phyloP scores from a whole-genome alignment of 2,888 invertebrate species.

The Metacarcinus magister region DNA sequence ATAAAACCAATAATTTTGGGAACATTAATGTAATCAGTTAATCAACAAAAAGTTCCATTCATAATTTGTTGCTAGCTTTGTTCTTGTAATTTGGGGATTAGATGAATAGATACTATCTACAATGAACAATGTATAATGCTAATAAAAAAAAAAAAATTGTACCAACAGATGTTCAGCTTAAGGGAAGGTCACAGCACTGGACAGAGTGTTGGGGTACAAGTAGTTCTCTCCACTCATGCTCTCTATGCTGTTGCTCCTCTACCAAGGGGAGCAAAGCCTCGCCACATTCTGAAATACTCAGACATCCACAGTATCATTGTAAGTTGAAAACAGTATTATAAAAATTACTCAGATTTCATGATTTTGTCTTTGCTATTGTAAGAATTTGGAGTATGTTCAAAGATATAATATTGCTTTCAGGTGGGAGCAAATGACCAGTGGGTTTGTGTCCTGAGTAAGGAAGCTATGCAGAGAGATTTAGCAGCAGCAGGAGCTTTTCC shows the following conservation, averaged over 20 bases:
- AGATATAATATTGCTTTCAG: constrained; percentile 52
- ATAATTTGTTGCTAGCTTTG: no score
- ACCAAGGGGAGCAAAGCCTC: constrained; percentile 66
- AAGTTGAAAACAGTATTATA: constrained; percentile 31
- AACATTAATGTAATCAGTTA: no score
- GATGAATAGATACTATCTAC: no score
- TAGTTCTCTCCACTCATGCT: constrained; percentile 71
- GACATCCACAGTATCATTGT: constrained; percentile 74
- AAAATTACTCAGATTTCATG: background rate
- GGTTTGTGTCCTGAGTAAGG: constrained; percentile 72
- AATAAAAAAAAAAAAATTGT: background rate
- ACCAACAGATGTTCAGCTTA: constrained; percentile 64
- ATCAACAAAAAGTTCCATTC: no score
- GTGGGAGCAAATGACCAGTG: constrained; percentile 75
- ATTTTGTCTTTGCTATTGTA: background rate
- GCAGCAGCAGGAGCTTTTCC: constrained; percentile 35
- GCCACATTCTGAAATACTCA: constrained; percentile 64
- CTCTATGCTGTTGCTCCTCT: constrained; percentile 70
- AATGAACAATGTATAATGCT: background rate
- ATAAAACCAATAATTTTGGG: no score
- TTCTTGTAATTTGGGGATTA: no score
- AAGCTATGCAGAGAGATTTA: constrained; percentile 61
- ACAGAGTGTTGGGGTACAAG: constrained; percentile 64
- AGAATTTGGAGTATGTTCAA: background rate
- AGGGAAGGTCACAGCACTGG: constrained; percentile 75